These are phyloP conservation scores for Furcifer pardalis DNA, from an alignment of 2,797 vertebrate genomes.

Conservation along the genomic window DNA sequence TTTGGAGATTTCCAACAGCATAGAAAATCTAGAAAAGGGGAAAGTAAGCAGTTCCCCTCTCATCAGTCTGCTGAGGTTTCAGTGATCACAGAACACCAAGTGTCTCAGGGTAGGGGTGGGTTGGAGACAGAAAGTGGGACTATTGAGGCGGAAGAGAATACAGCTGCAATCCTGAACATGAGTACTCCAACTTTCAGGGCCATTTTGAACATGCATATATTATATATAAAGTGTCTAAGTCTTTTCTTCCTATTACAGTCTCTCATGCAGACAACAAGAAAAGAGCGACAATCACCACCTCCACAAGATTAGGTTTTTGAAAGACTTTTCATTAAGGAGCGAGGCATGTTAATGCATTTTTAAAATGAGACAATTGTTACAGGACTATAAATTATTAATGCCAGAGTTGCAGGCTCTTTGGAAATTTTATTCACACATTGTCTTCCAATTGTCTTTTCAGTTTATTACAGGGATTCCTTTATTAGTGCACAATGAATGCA, in stretches of 20 bases:
- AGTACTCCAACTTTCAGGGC: not conserved
- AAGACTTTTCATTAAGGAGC: not conserved
- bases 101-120: not conserved
- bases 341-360: not conserved
- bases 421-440: not conserved
- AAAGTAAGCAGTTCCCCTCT: not conserved
- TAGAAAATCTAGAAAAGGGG: not conserved
- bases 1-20: not conserved
- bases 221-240: not conserved
- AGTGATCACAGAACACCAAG: not conserved
- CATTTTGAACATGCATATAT: not conserved
- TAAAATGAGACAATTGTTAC: not conserved
- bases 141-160: not conserved
- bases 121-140: not conserved
- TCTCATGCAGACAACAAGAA: not conserved
- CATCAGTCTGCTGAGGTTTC: not conserved
- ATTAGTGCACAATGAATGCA: not conserved
- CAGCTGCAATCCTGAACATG: not conserved
- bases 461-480: not conserved
- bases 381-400: not conserved
- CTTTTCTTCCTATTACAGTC: not conserved
- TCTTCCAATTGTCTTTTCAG: not conserved
- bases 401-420: not conserved
- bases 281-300: too few relatives aligned
- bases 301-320: not conserved